A percentile compares a stretch with the other conserved stretches of the same genome.
Conservation (phyloP, 2,888 invertebrate species). For the Heteromyza rotundicornis region DNA sequence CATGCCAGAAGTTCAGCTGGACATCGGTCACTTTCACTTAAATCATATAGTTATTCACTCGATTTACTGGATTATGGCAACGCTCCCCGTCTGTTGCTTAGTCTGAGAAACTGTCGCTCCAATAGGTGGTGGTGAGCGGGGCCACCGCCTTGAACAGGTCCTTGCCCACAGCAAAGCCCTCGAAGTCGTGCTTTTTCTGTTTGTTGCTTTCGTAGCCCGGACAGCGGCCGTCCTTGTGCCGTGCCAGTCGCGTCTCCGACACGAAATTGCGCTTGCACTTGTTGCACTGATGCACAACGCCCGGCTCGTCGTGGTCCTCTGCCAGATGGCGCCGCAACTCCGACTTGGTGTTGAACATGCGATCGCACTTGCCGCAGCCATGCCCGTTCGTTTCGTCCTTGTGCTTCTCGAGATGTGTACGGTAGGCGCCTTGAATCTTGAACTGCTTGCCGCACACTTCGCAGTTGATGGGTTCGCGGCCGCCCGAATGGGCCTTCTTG, state of each 20-base stretch:
- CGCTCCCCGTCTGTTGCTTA: constrained; percentile 35
- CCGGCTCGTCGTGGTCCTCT: constrained; percentile 47
- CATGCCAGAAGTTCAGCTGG: no score
- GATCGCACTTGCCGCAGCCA: constrained; percentile 45
- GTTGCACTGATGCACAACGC: constrained; percentile 52
- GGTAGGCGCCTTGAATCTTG: constrained; percentile 61
- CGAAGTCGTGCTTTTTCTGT: constrained; percentile 36
- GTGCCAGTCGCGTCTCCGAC: constrained; percentile 49
- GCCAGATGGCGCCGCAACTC: constrained; percentile 58
- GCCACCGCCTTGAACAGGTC: constrained; percentile 64
- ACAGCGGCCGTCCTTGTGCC: constrained; percentile 49
- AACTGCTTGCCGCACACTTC: constrained; percentile 62
- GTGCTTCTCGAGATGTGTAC: constrained; percentile 62
- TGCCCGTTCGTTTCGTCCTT: constrained; percentile 41
- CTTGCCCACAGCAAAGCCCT: constrained; percentile 49
- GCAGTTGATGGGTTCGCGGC: constrained; percentile 57
- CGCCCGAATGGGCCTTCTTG: constrained; percentile 62
- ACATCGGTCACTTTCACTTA: no score
- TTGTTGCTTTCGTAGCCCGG: constrained; percentile 30
- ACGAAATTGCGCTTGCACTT: constrained; percentile 59
- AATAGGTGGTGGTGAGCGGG: constrained; percentile 63
- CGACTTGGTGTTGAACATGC: constrained; percentile 49
- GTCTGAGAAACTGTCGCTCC: constrained; percentile 64
- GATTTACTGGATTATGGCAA: neutral
- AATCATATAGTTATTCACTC: no score